Base-by-base conservation (phyloP, 2,888 invertebrate species). In the Calephelis perditalis region DNA sequence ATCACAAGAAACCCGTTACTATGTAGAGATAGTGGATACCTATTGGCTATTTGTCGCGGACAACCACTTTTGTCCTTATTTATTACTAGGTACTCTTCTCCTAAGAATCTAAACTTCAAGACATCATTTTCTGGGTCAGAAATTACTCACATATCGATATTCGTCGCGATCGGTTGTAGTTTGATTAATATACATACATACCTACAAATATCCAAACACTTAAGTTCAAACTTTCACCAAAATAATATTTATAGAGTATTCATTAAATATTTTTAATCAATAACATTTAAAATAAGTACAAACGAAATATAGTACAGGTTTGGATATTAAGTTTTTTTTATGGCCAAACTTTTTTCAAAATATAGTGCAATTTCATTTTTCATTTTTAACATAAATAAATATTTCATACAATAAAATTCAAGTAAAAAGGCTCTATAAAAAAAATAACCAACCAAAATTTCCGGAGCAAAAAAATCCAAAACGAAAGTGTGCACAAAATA, bases 391-490 rank as follows among this genome's bases (percentile, higher is more conserved):
- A 62, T 67, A 68, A 60, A 68, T 65, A 57, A 67, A 62, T 40
- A 40, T 26, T 26, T 26, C 40, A 40, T 47, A 62, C 47, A 58
- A 66, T 52, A 59, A 57, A 46, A 61, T 64, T 46, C 59, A 56
- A 35, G 57, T 70, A 71, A 69, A 69, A 73, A 70, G 70, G 74
- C 70, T 58, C 62, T 65, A 76, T 75, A 69, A 66, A 76, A 79
- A 79, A 74, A 77, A 75, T 63, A 85, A 86, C 86, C 84, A 87
- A 88, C 87, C 89, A 86, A 88, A 86, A 80, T 70, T 73, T 86
- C 87, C 84, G 81, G 78, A 80, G 81, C 83, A 85, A 88, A 87
- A 79, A 83, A 90, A 87, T 87, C 88, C 88, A 87, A 90, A 87
- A 87, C 81, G 69, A 82, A 84, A 82, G 79, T 78, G 79, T 78